Evolutionary conservation across 2,797 vertebrate species (phyloP).

Genomic region (Fratercula arctica): DNA sequence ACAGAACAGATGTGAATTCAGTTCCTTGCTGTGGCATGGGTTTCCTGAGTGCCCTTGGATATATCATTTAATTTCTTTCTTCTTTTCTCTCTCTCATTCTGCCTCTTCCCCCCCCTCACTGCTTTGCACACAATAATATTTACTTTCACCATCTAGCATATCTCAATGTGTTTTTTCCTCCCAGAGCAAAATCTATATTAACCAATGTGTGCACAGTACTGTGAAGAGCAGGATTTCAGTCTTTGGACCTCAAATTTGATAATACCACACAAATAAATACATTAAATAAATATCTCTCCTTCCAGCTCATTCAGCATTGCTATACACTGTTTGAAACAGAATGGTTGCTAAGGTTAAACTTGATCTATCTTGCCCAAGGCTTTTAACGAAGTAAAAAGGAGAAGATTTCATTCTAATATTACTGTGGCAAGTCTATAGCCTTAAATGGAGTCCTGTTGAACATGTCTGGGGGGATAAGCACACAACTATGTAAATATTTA

Average conservation of each 20-base stretch:
- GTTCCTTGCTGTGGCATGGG: background rate
- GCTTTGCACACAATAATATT: background rate
- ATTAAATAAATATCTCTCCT: background rate
- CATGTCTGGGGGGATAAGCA: background rate
- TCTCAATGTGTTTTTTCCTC: background rate
- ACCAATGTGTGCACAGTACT: background rate
- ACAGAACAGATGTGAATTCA: constrained; percentile 2
- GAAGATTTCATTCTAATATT: background rate
- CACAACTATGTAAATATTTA: background rate
- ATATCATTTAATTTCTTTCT: background rate
- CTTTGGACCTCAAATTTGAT: background rate
- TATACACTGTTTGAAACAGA: background rate
- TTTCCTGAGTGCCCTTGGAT: constrained; percentile 24
- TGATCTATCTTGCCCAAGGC: background rate
- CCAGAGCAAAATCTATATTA: background rate
- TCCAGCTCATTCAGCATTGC: background rate
- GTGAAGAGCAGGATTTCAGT: background rate
- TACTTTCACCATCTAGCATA: background rate
- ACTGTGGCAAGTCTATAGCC: background rate
- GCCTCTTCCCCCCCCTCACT: accelerated
- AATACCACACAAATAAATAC: background rate
- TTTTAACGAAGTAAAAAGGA: constrained; percentile 14
- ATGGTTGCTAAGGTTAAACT: background rate
- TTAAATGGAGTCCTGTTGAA: background rate
- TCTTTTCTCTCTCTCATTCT: background rate